phyloP scores from a whole-genome alignment of 1,140 invertebrate species.

The Euborellia annulipes region DNA sequence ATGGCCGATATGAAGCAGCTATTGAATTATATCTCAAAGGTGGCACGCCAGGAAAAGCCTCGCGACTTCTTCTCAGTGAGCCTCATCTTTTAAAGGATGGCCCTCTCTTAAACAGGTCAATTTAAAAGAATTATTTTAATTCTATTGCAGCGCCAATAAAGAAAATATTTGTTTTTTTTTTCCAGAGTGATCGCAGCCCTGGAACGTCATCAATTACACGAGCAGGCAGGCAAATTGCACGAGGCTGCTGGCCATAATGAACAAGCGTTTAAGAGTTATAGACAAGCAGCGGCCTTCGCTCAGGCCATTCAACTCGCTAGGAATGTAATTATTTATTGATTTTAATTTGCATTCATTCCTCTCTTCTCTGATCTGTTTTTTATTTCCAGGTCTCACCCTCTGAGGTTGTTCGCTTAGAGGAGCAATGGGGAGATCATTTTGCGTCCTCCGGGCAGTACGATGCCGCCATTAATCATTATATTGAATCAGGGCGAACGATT shows the following conservation, averaged over 20 bases:
- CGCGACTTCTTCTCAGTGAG: too few species aligned
- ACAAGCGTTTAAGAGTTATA: constrained; percentile 73
- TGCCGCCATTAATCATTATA: constrained; percentile 91
- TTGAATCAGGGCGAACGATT: constrained; percentile 77
- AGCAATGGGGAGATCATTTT: constrained; percentile 85
- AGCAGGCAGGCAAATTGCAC: constrained; percentile 82
- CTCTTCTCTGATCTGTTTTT: too few species aligned
- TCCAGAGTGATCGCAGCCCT: constrained; percentile 48
- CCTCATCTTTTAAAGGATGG: too few species aligned
- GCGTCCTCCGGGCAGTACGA: constrained; percentile 70
- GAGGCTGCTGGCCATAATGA: constrained; percentile 60
- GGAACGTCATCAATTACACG: constrained; percentile 54
- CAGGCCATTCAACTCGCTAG: constrained; percentile 80
- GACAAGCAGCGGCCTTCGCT: constrained; percentile 59
- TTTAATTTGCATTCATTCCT: too few species aligned
- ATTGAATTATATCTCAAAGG: too few species aligned
- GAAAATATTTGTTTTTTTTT: too few species aligned
- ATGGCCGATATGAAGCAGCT: too few species aligned
- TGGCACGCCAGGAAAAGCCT: too few species aligned
- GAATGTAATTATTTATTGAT: constrained; percentile 50
- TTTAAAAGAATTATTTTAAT: too few species aligned
- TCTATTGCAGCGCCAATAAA: too few species aligned
- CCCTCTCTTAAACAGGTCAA: too few species aligned
- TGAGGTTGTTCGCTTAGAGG: constrained; percentile 77
- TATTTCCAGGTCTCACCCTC: neutral